Evolutionary conservation across 2,797 vertebrate genomes (phyloP).

Genomic region (Petrocephalus sullivani): DNA sequence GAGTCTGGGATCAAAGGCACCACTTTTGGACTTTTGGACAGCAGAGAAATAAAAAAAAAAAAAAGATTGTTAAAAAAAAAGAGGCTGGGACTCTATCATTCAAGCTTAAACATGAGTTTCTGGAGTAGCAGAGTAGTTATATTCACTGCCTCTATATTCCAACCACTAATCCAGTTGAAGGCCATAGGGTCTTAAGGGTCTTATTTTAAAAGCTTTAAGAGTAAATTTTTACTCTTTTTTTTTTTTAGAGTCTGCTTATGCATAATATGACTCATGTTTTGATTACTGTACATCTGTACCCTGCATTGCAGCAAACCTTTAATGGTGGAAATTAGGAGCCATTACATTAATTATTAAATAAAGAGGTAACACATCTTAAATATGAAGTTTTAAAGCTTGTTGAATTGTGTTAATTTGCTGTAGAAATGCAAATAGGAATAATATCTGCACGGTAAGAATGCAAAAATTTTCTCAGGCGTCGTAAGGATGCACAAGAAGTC

Average conservation of each 20-base stretch:
- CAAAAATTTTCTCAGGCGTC: not conserved
- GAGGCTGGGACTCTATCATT: not conserved
- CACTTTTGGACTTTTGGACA: constrained; percentile 2
- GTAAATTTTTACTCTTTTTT: not conserved
- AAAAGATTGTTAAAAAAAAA: not conserved
- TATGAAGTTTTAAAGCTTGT: not conserved
- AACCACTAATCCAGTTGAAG: not conserved
- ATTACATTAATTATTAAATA: not conserved
- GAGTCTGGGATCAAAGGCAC: constrained; percentile 2
- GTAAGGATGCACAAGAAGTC: not conserved
- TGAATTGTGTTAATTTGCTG: not conserved
- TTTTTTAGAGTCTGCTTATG: not conserved
- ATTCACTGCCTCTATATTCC: not conserved
- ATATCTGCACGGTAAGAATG: not conserved
- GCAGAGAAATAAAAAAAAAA: not conserved
- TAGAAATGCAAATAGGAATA: not conserved
- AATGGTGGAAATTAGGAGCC: not conserved
- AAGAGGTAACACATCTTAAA: not conserved
- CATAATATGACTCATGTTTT: not conserved
- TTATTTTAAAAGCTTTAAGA: not conserved
- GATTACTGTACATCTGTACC: not conserved
- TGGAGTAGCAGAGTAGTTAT: not conserved
- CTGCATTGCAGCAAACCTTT: not conserved
- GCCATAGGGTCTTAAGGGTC: not conserved
- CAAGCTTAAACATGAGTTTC: not conserved